Evolutionary conservation across 1,140 invertebrate species (phyloP), one percentile per base, ranked within the genome.

Genomic region (Aphaenogaster rudis): DNA sequence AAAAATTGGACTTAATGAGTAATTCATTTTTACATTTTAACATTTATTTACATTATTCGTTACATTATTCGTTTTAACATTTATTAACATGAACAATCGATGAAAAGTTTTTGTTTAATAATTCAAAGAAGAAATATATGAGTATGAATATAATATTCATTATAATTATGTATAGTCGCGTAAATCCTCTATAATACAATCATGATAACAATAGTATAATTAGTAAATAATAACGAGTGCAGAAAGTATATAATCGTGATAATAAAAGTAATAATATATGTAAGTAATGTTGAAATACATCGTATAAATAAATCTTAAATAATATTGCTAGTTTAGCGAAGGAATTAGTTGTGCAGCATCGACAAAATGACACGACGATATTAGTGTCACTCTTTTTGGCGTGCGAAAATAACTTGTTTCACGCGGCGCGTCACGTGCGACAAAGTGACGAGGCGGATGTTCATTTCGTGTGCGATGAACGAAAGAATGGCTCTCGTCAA

Each of bases 341-440:
- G 45, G 5, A 36, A 15, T 28, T 57, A 36, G 28, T 45, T 42
- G 17, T 42, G 48, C 28, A 52, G 15, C 69, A 5, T 17, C 8
- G 28, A 72, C 52, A 72, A 72, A 52, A 45, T 39, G 13, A 63
- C 57, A 48, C 39, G 52, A 42, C 33, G 36, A 54, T 28, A 66
- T 79, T 79, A 66, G 57, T 59, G 64, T 71, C 48, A n/a, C 1
- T 84, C 42, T 39, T 76, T 61, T 84, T 13, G 15, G 2, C 28
- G 48, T 45, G 66, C 3, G 54, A 57, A 84, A 84, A 74, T 84
- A 84, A 74, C 67, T 54, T 84, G 69, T 76, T 28, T 84, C 28
- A 76, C 69, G 17, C 17, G 54, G 42, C 13, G 42, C 42, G 69
- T 74, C 80, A 74, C 17, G 50, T 61, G 69, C 54, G 54, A 74